A percentile compares a stretch with the other conserved stretches of the same genome.
phyloP scores from a whole-genome alignment of 2,888 invertebrate genomes.

The Oegoconia quadripuncta region DNA sequence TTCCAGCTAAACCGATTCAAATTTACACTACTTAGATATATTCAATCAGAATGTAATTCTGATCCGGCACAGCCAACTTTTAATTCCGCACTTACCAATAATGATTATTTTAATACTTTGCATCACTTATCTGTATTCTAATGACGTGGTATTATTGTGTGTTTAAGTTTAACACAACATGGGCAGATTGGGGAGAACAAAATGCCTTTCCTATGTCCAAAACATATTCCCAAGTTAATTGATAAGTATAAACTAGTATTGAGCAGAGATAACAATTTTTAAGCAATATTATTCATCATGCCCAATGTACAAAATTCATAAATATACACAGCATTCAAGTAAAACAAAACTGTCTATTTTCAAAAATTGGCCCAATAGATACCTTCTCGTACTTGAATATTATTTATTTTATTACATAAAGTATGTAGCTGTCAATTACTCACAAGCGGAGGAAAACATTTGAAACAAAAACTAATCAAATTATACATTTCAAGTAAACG shows the following conservation, averaged over 20 bases:
- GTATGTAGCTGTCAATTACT: background rate
- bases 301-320: background rate
- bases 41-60: constrained; percentile 30
- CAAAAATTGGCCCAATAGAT: background rate
- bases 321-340: background rate
- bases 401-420: background rate
- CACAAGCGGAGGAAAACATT: background rate
- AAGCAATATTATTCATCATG: constrained; percentile 18
- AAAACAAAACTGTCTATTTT: background rate
- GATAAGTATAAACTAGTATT: constrained; percentile 16
- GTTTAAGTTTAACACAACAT: too few species aligned
- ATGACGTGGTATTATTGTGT: constrained; percentile 15
- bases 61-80: constrained; percentile 61
- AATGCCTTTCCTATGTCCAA: background rate
- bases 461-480: constrained; percentile 32
- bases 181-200: too few species aligned
- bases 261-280: constrained; percentile 32
- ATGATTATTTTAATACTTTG: constrained; percentile 41
- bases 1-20: constrained; percentile 13
- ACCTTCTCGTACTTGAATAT: background rate
- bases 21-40: constrained; percentile 20
- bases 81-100: constrained; percentile 53
- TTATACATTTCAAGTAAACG: constrained; percentile 63
- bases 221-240: constrained; percentile 1
- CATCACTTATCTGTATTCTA: constrained; percentile 22